Evolutionary conservation across 2,888 invertebrate species (phyloP), one percentile per base, ranked within the genome.

Genomic region (Drosophila recens): DNA sequence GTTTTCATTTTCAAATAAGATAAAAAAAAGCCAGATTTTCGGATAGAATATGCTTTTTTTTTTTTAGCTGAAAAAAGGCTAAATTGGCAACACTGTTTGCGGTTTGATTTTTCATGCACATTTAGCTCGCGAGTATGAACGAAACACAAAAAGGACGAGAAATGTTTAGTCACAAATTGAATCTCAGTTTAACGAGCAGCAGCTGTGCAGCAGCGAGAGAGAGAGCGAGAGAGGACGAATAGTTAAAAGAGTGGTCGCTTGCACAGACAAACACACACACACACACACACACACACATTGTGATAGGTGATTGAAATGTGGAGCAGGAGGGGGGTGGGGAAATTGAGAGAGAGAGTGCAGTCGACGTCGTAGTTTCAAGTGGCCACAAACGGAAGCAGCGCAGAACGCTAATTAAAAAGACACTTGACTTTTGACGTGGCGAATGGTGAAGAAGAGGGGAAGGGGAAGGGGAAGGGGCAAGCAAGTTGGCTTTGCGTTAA

Each of bases 351-450:
- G 33, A 13, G 38, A 54, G 3, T 17, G 64, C 74, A 67, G 82
- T 74, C 27, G 27, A 27, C 27, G 27, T 27, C 66, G 53, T 63
- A 78, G 79, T 82, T 82, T 85, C 72, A 79, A 89, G 84, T 85
- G 89, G 79, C 53, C 45, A 46, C 74, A 65, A 69, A 58, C 74
- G 74, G 74, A 75, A 75, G 71, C 86, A 70, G 70, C 68, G 67
- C 72, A 87, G 82, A 90, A 90, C 90, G 91, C 90, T 90, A 90
- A 90, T 90, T 90, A 90, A 90, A 85, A 90, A 90, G 86, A 79
- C 79, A 87, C 90, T 90, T 87, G 79, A 90, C 65, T 67, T 51
- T 30, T 30, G 30, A 5, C 30, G 46, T 34, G n/a, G 9, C 15
- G n/a, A 10, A 17, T 4, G 33, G 23, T 11, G 4, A 10, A n/a